Evolutionary conservation across 2,113 vertebrate genomes (phyloP).

Genomic region (Edolisoma coerulescens): DNA sequence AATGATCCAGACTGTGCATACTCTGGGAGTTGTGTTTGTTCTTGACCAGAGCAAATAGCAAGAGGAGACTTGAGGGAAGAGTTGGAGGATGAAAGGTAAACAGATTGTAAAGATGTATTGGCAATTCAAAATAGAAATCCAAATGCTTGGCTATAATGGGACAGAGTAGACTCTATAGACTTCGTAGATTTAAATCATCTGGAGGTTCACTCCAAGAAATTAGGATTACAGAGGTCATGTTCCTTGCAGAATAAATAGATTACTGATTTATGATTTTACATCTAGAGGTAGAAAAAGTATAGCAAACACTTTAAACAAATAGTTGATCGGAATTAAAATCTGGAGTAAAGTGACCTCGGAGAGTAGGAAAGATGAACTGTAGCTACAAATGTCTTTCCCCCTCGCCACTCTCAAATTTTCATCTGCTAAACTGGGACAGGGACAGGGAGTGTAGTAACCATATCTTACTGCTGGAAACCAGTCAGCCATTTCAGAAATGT

Average conservation of each 20-base stretch:
- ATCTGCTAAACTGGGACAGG: background rate
- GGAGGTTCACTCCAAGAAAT: background rate
- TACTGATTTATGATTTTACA: background rate
- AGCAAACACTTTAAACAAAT: background rate
- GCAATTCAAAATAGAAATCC: background rate
- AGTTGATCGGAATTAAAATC: background rate
- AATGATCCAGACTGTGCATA: background rate
- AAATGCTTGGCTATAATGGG: background rate
- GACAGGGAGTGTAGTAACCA: background rate
- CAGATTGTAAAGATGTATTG: background rate
- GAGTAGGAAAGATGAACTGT: background rate
- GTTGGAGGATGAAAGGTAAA: background rate
- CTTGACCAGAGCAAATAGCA: background rate
- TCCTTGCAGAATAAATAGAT: background rate
- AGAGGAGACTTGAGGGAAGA: background rate
- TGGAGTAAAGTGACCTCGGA: background rate
- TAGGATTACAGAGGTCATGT: background rate
- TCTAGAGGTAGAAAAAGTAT: background rate
- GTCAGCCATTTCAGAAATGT: background rate
- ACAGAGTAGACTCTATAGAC: background rate
- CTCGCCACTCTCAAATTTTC: background rate
- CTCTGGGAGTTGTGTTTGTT: background rate
- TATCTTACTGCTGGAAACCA: background rate
- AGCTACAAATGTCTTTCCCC: accelerated
- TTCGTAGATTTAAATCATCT: background rate